Percentiles rank a stretch among this genome's conserved stretches.
Conservation (phyloP, 1,140 invertebrate genomes). For the Sinonovacula constricta region DNA sequence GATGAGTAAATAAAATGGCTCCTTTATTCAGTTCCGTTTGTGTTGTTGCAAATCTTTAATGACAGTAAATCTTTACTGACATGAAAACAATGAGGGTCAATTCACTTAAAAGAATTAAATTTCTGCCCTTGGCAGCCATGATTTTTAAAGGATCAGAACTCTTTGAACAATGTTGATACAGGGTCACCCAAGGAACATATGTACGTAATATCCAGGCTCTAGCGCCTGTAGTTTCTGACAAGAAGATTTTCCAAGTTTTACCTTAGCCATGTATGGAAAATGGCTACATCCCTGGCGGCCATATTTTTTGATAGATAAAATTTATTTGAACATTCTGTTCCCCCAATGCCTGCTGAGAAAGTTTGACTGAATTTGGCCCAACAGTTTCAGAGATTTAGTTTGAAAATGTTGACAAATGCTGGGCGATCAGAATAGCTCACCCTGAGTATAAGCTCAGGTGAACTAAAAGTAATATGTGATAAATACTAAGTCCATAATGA, state of each 20-base stretch:
- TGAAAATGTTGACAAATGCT: background rate
- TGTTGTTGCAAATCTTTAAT: no score
- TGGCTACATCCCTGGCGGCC: background rate
- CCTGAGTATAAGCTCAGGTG: background rate
- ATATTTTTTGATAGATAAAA: background rate
- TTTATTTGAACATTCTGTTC: background rate
- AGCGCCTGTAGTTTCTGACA: background rate
- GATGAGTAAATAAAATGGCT: no score
- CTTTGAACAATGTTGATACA: background rate
- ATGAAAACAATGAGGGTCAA: no score
- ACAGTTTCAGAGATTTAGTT: background rate
- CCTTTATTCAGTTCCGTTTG: no score
- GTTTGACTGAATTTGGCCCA: background rate
- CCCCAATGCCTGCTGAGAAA: background rate
- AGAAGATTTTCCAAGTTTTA: background rate
- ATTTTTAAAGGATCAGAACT: background rate
- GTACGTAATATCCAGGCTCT: background rate
- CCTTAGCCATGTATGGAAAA: background rate
- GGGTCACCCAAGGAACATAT: background rate
- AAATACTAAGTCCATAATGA: background rate
- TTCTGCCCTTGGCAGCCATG: background rate
- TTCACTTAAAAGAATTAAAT: no score
- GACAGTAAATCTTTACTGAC: no score
- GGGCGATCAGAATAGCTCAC: background rate
- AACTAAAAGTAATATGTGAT: background rate